Base-by-base conservation (phyloP, 2,797 vertebrate genomes). In the Pseudochirops corinnae region DNA sequence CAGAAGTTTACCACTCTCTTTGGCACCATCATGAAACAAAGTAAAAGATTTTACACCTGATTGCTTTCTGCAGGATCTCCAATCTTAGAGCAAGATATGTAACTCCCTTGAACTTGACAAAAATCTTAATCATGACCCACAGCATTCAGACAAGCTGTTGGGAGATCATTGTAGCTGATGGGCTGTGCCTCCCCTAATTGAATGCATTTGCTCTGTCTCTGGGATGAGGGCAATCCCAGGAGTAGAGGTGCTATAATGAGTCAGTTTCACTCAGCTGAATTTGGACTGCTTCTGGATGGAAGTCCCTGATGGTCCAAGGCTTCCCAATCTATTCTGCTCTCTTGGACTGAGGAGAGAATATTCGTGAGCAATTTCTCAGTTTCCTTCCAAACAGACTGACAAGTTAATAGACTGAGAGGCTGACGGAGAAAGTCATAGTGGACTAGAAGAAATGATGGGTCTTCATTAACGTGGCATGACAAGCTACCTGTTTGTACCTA, bases 241-340 rank as follows among this genome's bases (percentile, higher is more conserved):
- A 28, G 82, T 0, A 1, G 74, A 95, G 91, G 95, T 95, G 96
- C 62, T 95, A 93, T 0, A 93, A 60, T 74, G 90, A 93, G 92
- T 74, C n/a, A 29, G 92, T 96, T 93, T 56, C 91, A 92, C 53
- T 93, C 1, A 33, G 57, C 0, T 92, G 39, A 95, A 56, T 95
- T 96, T 94, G 92, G 91, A 16, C 10, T 94, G 90, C 2, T 95
- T 95, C 2, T 29, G 95, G 97, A 92, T 93, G 93, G 97, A 11
- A 93, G 97, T 97, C 95, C 98, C 97, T 94, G 91, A 91, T 97
- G 97, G 97, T 95, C 97, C 90, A 94, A 29, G 96, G 5, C 95
- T 92, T 55, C 5, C 74, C 39, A 87, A 50, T 94, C 93, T 92
- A 28, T 52, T 28, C 90, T 0, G 0, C 0, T 90, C 96, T 94